These are phyloP conservation scores for Anoura caudifer DNA, from an alignment of 2,113 vertebrate species.

Conservation along the genomic window DNA sequence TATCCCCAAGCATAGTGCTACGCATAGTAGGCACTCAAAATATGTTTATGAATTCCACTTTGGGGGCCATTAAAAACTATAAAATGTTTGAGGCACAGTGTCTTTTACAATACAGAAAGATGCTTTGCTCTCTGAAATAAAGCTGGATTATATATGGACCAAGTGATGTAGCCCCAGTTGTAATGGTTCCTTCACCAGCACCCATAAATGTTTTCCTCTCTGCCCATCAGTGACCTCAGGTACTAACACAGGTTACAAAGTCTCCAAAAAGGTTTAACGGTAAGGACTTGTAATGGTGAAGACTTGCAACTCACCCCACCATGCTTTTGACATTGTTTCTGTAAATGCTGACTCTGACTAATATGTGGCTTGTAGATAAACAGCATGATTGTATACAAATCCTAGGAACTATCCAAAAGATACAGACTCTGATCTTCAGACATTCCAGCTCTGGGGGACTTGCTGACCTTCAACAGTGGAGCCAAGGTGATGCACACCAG, in stretches of 20 bases:
- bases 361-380: too few species aligned
- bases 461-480: too few species aligned
- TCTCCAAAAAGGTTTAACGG: not conserved
- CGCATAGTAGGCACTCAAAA: not conserved
- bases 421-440: too few species aligned
- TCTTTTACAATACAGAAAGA: not conserved
- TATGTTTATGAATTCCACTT: not conserved
- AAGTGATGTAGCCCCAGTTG: not conserved
- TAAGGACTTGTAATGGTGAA: too few species aligned
- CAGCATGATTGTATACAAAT: too few species aligned
- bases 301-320: too few species aligned
- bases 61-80: not conserved
- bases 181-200: not conserved
- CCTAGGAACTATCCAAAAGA: too few species aligned
- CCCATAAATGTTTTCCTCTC: not conserved
- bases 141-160: not conserved
- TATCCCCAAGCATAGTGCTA: not conserved
- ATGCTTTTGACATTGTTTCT: too few species aligned
- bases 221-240: not conserved
- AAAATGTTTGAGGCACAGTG: not conserved
- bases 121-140: not conserved
- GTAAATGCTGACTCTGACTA: too few species aligned
- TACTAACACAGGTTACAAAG: not conserved
- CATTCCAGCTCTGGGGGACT: too few species aligned
- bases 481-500: too few species aligned